phyloP scores from a whole-genome alignment of 2,888 invertebrate genomes.

The Yponomeuta malinellus region DNA sequence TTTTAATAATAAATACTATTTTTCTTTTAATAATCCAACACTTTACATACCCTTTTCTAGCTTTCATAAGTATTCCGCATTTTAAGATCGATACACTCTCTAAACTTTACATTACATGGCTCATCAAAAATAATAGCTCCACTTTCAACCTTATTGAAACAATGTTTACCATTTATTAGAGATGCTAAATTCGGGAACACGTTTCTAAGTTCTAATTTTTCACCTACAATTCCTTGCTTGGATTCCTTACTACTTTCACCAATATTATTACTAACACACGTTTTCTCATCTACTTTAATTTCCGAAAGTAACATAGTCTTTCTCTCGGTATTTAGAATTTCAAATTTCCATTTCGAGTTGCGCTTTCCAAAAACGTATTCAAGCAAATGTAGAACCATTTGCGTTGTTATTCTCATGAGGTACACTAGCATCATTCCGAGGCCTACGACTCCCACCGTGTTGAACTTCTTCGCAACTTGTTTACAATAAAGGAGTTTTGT shows the following conservation, averaged over 20 bases:
- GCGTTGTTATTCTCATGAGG: constrained; percentile 45
- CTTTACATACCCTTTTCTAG: constrained; percentile 9
- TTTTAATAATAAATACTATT: constrained; percentile 13
- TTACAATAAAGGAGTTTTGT: not conserved
- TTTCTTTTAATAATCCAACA: constrained; percentile 9
- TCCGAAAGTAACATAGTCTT: constrained; percentile 22
- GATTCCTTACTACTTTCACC: constrained; percentile 31
- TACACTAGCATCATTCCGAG: constrained; percentile 34
- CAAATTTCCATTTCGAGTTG: constrained; percentile 27
- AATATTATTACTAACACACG: constrained; percentile 23
- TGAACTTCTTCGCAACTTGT: not conserved
- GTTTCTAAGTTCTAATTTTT: constrained; percentile 50
- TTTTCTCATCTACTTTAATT: constrained; percentile 25
- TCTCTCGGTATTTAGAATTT: constrained; percentile 18
- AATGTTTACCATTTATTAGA: constrained; percentile 20
- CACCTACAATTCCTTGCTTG: constrained; percentile 35
- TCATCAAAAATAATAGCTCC: constrained; percentile 8
- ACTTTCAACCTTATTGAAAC: constrained; percentile 18
- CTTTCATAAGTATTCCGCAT: constrained; percentile 16
- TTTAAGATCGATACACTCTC: constrained; percentile 6
- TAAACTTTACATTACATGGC: constrained; percentile 8
- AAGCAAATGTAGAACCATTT: constrained; percentile 66
- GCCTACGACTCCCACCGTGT: constrained; percentile 14
- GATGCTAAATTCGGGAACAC: constrained; percentile 46
- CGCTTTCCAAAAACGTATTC: constrained; percentile 43